phyloP scores from a whole-genome alignment of 1,140 invertebrate genomes.

The Charaxes varanes region DNA sequence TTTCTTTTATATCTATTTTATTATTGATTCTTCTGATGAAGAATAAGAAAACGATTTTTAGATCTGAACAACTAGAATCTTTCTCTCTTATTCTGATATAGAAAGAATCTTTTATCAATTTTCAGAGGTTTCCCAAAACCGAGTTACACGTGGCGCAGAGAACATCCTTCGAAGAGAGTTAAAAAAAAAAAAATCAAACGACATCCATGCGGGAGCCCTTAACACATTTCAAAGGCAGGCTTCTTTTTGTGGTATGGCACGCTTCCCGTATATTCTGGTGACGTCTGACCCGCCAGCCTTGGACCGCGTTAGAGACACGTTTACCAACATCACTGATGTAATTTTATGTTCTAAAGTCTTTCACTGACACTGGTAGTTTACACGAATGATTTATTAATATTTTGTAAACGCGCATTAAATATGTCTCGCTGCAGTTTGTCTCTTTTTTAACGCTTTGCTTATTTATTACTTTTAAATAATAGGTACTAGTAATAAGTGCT shows the following conservation, averaged over 20 bases:
- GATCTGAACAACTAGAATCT: neutral
- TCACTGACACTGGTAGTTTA: no score
- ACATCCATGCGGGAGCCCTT: slow-evolving; percentile 6
- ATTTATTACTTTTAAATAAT: no score
- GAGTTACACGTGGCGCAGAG: slow-evolving; percentile 80
- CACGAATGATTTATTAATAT: no score
- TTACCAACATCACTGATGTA: slow-evolving; percentile 7
- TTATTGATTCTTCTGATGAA: no score
- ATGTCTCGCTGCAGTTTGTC: no score
- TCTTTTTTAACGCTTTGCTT: no score
- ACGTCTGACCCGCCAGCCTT: slow-evolving; percentile 35
- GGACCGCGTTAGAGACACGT: slow-evolving; percentile 10
- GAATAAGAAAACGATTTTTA: no score
- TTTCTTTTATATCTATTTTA: no score
- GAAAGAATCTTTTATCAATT: slow-evolving; percentile 1
- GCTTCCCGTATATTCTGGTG: slow-evolving; percentile 20
- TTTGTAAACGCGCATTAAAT: neutral
- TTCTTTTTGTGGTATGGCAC: slow-evolving; percentile 15
- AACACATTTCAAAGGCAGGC: slow-evolving; percentile 13
- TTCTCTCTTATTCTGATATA: neutral
- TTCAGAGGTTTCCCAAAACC: slow-evolving; percentile 71
- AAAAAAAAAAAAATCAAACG: no score
- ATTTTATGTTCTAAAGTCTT: no score
- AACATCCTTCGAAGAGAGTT: slow-evolving; percentile 61
- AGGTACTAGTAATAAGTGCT: no score